Percentiles rank a stretch among this genome's conserved stretches.
These are phyloP conservation scores for Umimayanthus kanabou DNA, from an alignment of 92 coral and sea anemone genomes.

Conservation along the genomic window DNA sequence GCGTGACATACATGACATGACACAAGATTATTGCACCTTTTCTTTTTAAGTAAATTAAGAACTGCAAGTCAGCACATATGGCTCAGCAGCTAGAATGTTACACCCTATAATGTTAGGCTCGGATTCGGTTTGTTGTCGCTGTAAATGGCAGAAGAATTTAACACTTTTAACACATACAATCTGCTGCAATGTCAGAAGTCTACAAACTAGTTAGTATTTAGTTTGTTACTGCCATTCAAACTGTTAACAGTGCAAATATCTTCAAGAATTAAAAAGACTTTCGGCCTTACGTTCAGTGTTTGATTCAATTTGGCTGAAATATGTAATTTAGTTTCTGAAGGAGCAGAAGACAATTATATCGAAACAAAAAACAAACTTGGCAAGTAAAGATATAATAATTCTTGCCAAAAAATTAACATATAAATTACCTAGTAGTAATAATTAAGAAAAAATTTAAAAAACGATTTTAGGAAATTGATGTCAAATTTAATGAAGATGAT, in stretches of 20 bases:
- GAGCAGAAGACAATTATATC: too few species aligned
- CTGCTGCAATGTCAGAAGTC: neutral
- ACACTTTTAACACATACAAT: neutral
- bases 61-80: conserved; percentile 5
- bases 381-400: too few species aligned
- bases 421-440: too few species aligned
- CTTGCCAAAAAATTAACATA: too few species aligned
- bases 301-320: neutral
- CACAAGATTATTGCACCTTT: neutral
- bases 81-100: conserved; percentile 30
- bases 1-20: neutral
- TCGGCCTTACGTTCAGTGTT: too few species aligned
- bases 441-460: too few species aligned
- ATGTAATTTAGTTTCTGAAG: too few species aligned
- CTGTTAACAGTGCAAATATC: neutral
- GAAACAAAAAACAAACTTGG: too few species aligned
- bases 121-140: neutral
- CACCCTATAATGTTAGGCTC: neutral
- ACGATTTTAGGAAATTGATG: too few species aligned
- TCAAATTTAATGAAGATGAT: too few species aligned
- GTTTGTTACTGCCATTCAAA: neutral
- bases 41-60: neutral
- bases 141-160: neutral
- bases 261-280: neutral
- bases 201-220: neutral